These are phyloP conservation scores for Aphis craccivora DNA, from an alignment of 1,140 invertebrate genomes.

Conservation along the genomic window DNA sequence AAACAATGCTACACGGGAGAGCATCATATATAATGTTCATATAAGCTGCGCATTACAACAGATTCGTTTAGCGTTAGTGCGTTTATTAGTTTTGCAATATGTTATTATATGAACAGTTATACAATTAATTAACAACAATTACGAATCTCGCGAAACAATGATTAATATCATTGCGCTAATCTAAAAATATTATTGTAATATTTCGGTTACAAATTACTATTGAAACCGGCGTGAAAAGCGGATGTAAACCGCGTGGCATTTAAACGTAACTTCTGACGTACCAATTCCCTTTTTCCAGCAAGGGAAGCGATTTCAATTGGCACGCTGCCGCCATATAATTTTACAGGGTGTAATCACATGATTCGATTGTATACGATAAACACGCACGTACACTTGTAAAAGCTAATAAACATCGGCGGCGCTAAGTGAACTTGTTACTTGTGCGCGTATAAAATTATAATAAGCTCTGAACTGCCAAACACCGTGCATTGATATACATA, in stretches of 20 bases:
- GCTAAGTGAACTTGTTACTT: background rate
- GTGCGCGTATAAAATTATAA: background rate
- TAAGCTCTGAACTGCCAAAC: background rate
- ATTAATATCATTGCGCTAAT: background rate
- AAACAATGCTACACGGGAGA: background rate
- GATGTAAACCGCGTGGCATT: background rate
- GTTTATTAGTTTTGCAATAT: background rate
- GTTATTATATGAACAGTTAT: background rate
- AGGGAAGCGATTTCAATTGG: background rate
- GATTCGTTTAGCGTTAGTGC: background rate
- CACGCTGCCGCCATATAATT: background rate
- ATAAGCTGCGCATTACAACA: background rate
- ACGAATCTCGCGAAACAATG: background rate
- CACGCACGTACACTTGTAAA: background rate
- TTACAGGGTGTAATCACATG: background rate
- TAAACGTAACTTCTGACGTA: background rate
- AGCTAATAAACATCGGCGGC: background rate
- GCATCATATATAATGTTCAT: background rate
- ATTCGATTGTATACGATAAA: too few species aligned
- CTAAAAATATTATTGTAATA: background rate
- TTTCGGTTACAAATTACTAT: background rate
- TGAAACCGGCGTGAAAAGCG: background rate
- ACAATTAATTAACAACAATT: constrained; percentile 16
- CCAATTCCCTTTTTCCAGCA: background rate
- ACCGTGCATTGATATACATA: background rate